phyloP scores from a whole-genome alignment of 2,113 vertebrate species.

The Poecile atricapillus region DNA sequence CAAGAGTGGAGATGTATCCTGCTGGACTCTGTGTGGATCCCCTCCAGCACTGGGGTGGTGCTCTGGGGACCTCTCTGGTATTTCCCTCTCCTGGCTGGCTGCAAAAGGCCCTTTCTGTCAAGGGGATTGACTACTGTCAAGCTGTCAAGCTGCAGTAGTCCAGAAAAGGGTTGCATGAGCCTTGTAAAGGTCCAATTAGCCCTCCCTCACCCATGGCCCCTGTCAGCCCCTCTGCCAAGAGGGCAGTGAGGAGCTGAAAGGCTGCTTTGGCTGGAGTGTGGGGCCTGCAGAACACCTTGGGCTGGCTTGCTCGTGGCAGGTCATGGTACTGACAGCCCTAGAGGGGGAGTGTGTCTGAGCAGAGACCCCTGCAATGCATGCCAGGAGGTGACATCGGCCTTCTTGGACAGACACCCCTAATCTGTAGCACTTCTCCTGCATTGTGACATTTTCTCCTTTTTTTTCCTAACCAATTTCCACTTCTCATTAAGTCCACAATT shows the following conservation, averaged over 20 bases:
- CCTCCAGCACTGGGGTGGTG: not conserved
- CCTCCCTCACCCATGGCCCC: not conserved
- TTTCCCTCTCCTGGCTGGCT: not conserved
- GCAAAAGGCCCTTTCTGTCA: not conserved
- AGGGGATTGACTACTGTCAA: not conserved
- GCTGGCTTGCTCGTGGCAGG: not conserved
- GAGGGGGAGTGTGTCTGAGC: not conserved
- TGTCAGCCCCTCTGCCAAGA: not conserved
- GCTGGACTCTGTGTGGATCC: not conserved
- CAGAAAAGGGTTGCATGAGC: not conserved
- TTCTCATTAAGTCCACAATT: not conserved
- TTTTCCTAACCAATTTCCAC: not conserved
- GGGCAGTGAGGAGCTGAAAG: not conserved
- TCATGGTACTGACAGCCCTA: not conserved
- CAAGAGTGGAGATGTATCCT: not conserved
- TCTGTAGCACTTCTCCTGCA: not conserved
- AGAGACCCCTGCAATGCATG: not conserved
- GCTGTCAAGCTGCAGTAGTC: not conserved
- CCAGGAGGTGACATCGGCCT: not conserved
- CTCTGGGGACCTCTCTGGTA: not conserved
- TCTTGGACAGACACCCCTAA: not conserved
- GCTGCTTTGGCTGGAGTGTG: not conserved
- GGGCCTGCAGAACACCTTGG: not conserved
- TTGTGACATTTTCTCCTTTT: not conserved
- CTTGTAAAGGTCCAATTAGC: not conserved